Evolutionary conservation across 2,113 vertebrate genomes (phyloP).

Genomic region (Phrynosoma blainvillii): DNA sequence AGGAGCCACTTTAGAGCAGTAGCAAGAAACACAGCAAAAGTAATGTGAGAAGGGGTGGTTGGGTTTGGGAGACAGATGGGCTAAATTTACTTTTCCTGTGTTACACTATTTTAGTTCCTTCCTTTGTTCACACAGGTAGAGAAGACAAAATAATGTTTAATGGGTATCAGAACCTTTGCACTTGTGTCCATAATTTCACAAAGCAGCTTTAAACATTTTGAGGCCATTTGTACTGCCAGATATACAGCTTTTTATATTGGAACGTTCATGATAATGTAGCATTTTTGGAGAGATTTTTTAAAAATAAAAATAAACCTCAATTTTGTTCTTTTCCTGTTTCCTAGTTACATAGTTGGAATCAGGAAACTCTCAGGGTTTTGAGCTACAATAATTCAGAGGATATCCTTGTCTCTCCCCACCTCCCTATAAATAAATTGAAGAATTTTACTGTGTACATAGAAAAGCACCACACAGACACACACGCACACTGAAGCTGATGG

Average conservation of each 20-base stretch:
- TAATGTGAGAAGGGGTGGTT: not conserved
- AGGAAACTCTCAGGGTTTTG: slow-evolving; percentile 68
- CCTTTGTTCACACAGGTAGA: slow-evolving; percentile 50
- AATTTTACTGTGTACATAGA: slow-evolving; percentile 58
- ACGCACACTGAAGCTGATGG: slow-evolving; percentile 5
- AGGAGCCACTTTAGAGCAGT: too few species aligned
- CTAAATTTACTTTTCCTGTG: slow-evolving; percentile 62
- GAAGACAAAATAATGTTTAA: slow-evolving; percentile 28
- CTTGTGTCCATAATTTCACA: slow-evolving; percentile 50
- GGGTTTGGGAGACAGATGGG: too few species aligned
- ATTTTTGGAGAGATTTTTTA: slow-evolving; percentile 30
- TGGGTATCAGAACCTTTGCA: slow-evolving; percentile 42
- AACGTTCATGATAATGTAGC: slow-evolving; percentile 43
- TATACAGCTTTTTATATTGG: not conserved
- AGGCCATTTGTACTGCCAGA: slow-evolving; percentile 13
- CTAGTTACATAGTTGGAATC: slow-evolving; percentile 70
- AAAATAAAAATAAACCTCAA: slow-evolving; percentile 37
- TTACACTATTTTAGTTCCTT: slow-evolving; percentile 61
- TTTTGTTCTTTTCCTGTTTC: slow-evolving; percentile 75
- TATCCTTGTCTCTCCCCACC: slow-evolving; percentile 73
- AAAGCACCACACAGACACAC: slow-evolving; percentile 14
- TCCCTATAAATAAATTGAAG: slow-evolving; percentile 71
- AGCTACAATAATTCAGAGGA: slow-evolving; percentile 68
- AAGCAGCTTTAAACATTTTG: not conserved
- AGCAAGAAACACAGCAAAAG: not conserved